phyloP scores from a whole-genome alignment of 2,888 invertebrate species.

The Poecilobothrus nobilitatus region DNA sequence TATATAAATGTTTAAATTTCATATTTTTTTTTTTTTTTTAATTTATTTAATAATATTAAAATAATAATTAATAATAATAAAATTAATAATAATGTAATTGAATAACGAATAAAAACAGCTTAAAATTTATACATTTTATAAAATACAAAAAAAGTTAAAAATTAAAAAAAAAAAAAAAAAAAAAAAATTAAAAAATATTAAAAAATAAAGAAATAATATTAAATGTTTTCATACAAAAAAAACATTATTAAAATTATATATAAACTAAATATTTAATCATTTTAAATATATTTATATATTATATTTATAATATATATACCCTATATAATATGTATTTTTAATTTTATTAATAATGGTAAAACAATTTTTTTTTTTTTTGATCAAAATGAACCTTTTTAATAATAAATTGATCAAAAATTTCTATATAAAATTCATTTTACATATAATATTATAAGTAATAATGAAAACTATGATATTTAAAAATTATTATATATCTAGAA shows the following conservation, averaged over 20 bases:
- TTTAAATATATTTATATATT: slow-evolving; percentile 11
- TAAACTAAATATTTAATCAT: slow-evolving; percentile 20
- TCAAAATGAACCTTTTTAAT: too few species aligned
- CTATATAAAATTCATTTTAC: too few species aligned
- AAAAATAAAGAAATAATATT: background rate
- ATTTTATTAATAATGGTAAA: too few species aligned
- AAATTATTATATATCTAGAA: too few species aligned
- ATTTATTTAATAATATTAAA: slow-evolving; percentile 7
- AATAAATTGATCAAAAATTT: too few species aligned
- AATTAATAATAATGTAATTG: slow-evolving; percentile 2
- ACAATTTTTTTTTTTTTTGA: too few species aligned
- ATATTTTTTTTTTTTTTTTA: background rate
- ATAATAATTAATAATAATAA: background rate
- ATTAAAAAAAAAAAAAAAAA: background rate
- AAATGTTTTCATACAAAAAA: slow-evolving; percentile 10
- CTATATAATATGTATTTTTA: background rate
- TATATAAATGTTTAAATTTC: background rate
- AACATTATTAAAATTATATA: slow-evolving; percentile 10
- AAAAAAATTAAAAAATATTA: background rate
- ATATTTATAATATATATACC: slow-evolving; percentile 24
- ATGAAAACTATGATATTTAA: too few species aligned
- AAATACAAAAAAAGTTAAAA: slow-evolving; percentile 5
- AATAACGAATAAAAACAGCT: slow-evolving; percentile 13
- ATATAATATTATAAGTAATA: too few species aligned
- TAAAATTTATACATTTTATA: slow-evolving; percentile 10